A percentile compares a stretch with the other conserved stretches of the same genome.
Conservation (phyloP, 2,797 vertebrate genomes). For the Lacerta agilis region DNA sequence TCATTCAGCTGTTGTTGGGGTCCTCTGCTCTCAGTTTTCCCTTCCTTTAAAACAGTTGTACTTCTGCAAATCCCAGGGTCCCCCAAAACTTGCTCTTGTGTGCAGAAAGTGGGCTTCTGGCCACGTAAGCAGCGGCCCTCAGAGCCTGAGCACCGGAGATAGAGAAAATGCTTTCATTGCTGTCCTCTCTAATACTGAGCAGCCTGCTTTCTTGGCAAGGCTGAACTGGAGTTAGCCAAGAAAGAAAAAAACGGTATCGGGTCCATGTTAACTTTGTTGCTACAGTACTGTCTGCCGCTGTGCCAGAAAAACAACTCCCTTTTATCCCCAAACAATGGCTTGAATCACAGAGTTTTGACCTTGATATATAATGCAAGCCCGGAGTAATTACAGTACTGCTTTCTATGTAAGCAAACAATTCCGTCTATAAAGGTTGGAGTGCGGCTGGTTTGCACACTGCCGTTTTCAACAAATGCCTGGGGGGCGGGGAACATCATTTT, state of each 20-base stretch:
- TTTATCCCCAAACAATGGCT: slow-evolving; percentile 67
- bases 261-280: slow-evolving; percentile 68
- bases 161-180: neutral
- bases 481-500: slow-evolving; percentile 33
- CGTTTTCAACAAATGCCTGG: slow-evolving; percentile 53
- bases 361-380: slow-evolving; percentile 66
- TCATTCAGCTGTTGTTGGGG: neutral
- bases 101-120: neutral
- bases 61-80: neutral
- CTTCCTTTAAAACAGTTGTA: neutral
- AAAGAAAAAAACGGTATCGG: slow-evolving; percentile 51
- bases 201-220: slow-evolving; percentile 5
- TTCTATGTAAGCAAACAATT: slow-evolving; percentile 69
- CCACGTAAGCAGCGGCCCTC: neutral
- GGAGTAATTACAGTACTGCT: slow-evolving; percentile 68
- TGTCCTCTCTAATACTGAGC: slow-evolving; percentile 7
- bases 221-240: slow-evolving; percentile 42
- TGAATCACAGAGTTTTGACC: slow-evolving; percentile 75
- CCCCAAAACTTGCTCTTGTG: neutral
- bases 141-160: neutral
- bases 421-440: slow-evolving; percentile 59
- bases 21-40: neutral
- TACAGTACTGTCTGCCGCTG: slow-evolving; percentile 58
- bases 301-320: slow-evolving; percentile 67
- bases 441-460: slow-evolving; percentile 43